Base-by-base conservation (phyloP, 2,113 vertebrate genomes). In the Bostrychus sinensis region DNA sequence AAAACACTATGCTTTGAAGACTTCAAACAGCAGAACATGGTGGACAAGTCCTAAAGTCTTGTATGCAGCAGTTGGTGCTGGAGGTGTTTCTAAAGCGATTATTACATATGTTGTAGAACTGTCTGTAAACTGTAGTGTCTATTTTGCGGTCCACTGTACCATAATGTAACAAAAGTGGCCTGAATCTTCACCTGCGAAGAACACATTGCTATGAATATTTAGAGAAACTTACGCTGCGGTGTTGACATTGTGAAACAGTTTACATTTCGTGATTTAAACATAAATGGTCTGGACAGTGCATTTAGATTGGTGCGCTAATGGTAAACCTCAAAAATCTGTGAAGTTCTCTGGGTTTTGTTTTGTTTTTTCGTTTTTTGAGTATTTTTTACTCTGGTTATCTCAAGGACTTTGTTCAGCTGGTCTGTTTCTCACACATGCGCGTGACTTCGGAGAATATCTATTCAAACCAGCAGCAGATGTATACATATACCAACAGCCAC, bases 401-500 rank as follows among this genome's bases (percentile, higher is more conserved):
- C 45, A 58, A 78, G 70, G 70, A 80, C 56, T 50, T 41, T 72
- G 69, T 82, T 76, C 70, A 81, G 72, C 66, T 56, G 50, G 70
- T 72, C 70, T 37, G 60, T 50, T 28, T 51, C 48, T 51, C 48
- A 51, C 48, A 51, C 70, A 10, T 63, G 57, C 78, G 55, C 81
- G 51, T 64, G 25, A 72, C 64, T 57, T 64, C 56, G 39, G 41
- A 77, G 63, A 75, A 30, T 62, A 62, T 37, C 67, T 36, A 79
- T 54, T 61, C 51, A 57, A 81, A 82, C 86, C 86, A 90, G 88
- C 87, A 86, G 70, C 56, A 45, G 28, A 58, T 63, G 58, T 56
- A 78, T 54, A 60, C 59, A 55, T 62, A 51, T 64, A 50, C 38
- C 23, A 19, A 62, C 42, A 37, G 25, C 22, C 22, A 62, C 14